These are phyloP conservation scores for Pangasius larnaudii DNA, from an alignment of 2,797 vertebrate genomes.

Conservation along the genomic window DNA sequence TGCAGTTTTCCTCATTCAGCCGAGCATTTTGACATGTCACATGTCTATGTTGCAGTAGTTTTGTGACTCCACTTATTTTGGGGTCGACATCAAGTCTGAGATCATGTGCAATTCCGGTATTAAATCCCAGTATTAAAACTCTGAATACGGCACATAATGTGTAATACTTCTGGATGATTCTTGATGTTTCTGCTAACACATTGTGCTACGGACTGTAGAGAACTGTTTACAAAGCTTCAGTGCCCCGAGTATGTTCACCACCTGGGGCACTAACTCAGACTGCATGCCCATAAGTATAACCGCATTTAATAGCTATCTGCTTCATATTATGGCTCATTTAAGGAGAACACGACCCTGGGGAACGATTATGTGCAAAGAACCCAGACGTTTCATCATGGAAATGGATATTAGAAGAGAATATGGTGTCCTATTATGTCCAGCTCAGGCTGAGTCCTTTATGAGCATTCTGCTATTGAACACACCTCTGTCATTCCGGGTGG, in stretches of 20 bases:
- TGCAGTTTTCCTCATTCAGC: too few relatives aligned
- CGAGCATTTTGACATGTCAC: too few relatives aligned
- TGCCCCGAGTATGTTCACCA: neutral
- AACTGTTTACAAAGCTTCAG: conserved; percentile 5
- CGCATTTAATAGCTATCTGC: conserved; percentile 19
- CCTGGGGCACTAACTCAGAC: conserved; percentile 6
- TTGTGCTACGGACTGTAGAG: neutral
- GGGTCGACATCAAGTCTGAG: neutral
- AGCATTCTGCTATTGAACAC: conserved; percentile 36
- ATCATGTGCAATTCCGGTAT: neutral
- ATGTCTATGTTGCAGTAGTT: too few relatives aligned
- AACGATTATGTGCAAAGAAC: conserved; percentile 1
- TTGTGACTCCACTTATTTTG: too few relatives aligned
- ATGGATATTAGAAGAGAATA: conserved; percentile 32
- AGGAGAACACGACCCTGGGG: conserved; percentile 17
- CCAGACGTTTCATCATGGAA: conserved; percentile 40
- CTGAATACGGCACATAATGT: neutral
- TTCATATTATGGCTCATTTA: conserved; percentile 32
- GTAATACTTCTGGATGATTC: neutral
- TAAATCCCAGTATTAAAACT: neutral
- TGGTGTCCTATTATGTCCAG: conserved; percentile 21
- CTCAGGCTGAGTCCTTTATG: neutral
- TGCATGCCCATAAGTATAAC: conserved; percentile 5
- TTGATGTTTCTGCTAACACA: neutral
- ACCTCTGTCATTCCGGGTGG: conserved; percentile 39